These are phyloP conservation scores for Aleadryas rufinucha DNA, from an alignment of 2,113 vertebrate genomes.

Conservation along the genomic window DNA sequence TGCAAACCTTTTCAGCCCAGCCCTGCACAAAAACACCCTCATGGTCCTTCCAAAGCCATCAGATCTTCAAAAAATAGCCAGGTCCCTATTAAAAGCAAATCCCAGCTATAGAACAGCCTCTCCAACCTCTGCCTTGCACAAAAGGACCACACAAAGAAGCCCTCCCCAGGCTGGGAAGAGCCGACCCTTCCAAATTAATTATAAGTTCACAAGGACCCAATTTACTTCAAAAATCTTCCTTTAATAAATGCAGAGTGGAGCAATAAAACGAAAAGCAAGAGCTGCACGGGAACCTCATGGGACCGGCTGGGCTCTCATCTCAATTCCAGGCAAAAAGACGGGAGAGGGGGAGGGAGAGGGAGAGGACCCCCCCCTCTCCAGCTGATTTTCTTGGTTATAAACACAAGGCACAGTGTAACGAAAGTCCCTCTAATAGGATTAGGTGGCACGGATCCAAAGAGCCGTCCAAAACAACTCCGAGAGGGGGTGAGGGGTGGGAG, in stretches of 20 bases:
- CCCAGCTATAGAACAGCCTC: neutral
- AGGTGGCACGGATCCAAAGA: constrained; percentile 20
- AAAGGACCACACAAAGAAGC: constrained; percentile 50
- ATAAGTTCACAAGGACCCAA: constrained; percentile 23
- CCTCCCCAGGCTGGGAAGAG: constrained; percentile 14
- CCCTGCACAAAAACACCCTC: neutral
- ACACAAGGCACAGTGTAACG: constrained; percentile 45
- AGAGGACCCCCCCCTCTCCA: neutral
- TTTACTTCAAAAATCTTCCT: constrained; percentile 12
- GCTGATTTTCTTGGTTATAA: constrained; percentile 20
- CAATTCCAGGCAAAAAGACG: neutral
- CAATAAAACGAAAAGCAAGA: neutral
- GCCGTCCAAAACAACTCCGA: constrained; percentile 16
- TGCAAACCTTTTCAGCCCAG: constrained; percentile 7
- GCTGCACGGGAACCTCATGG: neutral
- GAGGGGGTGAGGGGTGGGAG: constrained; percentile 35
- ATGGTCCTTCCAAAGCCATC: neutral
- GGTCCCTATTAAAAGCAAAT: constrained; percentile 29
- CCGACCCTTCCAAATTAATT: constrained; percentile 61
- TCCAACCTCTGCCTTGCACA: neutral
- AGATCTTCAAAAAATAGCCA: constrained; percentile 10
- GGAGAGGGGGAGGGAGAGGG: neutral
- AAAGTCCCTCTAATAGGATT: constrained; percentile 62
- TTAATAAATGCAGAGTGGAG: neutral
- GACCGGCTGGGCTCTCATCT: neutral